Conservation (phyloP, 2,113 vertebrate species). For the Spermophilus dauricus region DNA sequence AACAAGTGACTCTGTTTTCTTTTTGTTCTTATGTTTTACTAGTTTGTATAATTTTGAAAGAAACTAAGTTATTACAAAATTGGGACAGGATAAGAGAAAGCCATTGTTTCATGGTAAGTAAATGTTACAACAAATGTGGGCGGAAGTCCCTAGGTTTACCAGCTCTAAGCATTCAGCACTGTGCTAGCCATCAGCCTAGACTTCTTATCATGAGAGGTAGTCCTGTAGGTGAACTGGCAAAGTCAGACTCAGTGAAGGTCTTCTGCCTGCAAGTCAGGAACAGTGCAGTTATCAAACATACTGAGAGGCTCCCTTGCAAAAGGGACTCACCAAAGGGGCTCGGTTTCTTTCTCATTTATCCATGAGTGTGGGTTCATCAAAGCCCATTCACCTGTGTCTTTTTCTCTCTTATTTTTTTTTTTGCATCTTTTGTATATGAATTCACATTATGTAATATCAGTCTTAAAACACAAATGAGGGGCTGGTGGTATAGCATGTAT, state of each 20-base stretch:
- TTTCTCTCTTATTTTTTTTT: background rate
- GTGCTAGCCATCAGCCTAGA: background rate
- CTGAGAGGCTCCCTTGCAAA: background rate
- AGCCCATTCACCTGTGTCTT: background rate
- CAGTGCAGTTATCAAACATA: background rate
- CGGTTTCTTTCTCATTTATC: background rate
- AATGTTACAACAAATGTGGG: background rate
- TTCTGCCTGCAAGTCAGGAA: background rate
- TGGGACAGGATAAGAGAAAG: background rate
- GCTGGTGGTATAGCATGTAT: too few species aligned
- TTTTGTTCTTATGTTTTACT: background rate
- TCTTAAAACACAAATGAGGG: background rate
- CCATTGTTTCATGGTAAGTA: background rate
- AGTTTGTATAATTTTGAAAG: slow-evolving; percentile 7
- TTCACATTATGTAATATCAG: background rate
- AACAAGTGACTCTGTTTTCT: background rate
- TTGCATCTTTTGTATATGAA: background rate
- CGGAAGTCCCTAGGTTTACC: background rate
- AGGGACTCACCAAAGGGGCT: background rate
- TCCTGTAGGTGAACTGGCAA: background rate
- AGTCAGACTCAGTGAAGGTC: background rate
- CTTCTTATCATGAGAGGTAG: background rate
- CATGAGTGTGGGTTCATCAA: background rate
- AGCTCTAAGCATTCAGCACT: background rate
- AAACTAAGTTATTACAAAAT: background rate